phyloP scores from a whole-genome alignment of 2,113 vertebrate species.

The Cebus imitator region DNA sequence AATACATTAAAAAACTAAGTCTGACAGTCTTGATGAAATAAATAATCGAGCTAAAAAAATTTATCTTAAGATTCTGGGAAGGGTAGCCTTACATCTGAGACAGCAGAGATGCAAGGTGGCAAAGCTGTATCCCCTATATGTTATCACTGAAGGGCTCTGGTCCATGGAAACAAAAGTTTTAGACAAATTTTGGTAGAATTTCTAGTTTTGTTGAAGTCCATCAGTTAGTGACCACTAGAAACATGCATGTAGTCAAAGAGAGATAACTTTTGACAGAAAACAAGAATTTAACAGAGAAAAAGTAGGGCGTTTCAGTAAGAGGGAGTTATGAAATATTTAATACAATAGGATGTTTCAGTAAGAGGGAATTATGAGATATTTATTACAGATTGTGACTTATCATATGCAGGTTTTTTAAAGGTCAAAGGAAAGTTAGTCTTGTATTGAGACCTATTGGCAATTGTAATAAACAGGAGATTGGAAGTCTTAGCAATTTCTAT shows the following conservation, averaged over 20 bases:
- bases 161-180: neutral
- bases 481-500: neutral
- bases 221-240: neutral
- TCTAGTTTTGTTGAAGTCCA: neutral
- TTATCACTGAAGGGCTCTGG: neutral
- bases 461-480: neutral
- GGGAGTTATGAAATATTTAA: no score
- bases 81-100: neutral
- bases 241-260: neutral
- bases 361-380: neutral
- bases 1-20: neutral
- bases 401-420: neutral
- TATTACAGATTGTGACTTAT: neutral
- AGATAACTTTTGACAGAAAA: neutral
- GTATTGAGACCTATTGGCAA: neutral
- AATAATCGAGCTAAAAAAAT: neutral
- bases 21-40: neutral
- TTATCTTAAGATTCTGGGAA: neutral
- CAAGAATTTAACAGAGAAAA: neutral
- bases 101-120: neutral
- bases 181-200: neutral
- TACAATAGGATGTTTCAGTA: neutral
- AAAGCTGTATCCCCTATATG: neutral
- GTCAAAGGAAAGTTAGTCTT: neutral
- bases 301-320: no score